phyloP scores from a whole-genome alignment of 2,113 vertebrate species.

The Chaetops frenatus region DNA sequence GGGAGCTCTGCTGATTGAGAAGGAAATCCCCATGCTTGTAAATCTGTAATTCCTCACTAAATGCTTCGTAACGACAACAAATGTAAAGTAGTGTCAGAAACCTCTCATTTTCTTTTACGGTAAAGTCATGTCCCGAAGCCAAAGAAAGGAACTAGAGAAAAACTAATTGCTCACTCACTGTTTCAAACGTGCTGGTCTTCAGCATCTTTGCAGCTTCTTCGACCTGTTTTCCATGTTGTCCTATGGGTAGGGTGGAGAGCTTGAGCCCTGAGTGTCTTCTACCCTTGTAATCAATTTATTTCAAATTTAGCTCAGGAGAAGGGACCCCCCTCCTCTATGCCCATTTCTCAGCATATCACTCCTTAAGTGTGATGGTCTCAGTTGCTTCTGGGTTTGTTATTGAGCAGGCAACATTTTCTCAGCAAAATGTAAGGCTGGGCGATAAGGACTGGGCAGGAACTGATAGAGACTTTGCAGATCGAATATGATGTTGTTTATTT shows the following conservation, averaged over 20 bases:
- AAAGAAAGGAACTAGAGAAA: background rate
- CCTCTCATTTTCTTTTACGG: background rate
- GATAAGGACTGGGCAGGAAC: slow-evolving; percentile 54
- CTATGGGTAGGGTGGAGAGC: background rate
- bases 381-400: slow-evolving; percentile 31
- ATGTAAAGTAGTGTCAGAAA: slow-evolving; percentile 7
- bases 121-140: slow-evolving; percentile 5
- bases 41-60: slow-evolving; percentile 39
- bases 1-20: background rate
- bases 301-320: background rate
- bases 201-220: background rate
- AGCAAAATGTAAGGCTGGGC: background rate
- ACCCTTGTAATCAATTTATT: background rate
- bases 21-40: slow-evolving; percentile 12
- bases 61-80: background rate
- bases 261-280: background rate
- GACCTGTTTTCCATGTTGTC: background rate
- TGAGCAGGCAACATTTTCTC: slow-evolving; percentile 52
- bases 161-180: background rate
- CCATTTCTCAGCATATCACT: background rate
- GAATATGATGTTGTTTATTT: slow-evolving; percentile 77
- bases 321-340: background rate
- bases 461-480: slow-evolving; percentile 55
- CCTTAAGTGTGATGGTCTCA: background rate
- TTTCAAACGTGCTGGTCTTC: background rate